phyloP scores from a whole-genome alignment of 2,113 vertebrate genomes.

The Daubentonia madagascariensis region DNA sequence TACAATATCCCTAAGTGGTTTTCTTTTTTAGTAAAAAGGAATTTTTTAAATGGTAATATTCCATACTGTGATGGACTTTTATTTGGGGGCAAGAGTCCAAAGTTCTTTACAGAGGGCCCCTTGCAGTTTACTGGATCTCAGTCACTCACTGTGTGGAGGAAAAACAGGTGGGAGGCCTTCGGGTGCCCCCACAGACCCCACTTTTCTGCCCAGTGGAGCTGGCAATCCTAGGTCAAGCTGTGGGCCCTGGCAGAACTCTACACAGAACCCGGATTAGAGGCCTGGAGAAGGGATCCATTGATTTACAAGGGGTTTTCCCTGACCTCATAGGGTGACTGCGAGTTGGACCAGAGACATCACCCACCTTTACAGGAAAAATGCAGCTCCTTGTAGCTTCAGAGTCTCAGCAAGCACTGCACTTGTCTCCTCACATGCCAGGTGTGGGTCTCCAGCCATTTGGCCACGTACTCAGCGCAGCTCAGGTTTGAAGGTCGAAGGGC shows the following conservation, averaged over 20 bases:
- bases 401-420: no score
- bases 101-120: neutral
- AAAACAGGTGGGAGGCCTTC: neutral
- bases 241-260: neutral
- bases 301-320: neutral
- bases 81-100: neutral
- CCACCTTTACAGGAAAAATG: neutral
- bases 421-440: neutral
- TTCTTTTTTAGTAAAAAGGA: neutral
- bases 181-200: accelerated
- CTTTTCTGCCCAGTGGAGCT: neutral
- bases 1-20: neutral
- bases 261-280: neutral
- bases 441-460: neutral
- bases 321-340: neutral
- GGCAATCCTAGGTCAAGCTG: neutral
- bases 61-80: neutral
- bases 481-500: neutral
- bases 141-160: neutral
- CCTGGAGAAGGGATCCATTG: neutral
- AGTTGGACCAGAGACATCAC: neutral
- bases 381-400: neutral
- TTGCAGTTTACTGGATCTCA: neutral
- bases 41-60: neutral
- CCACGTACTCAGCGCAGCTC: neutral